Percentiles rank a stretch among this genome's conserved stretches.
Evolutionary conservation across 2,113 vertebrate genomes (phyloP).

Genomic region (Morone chrysops): DNA sequence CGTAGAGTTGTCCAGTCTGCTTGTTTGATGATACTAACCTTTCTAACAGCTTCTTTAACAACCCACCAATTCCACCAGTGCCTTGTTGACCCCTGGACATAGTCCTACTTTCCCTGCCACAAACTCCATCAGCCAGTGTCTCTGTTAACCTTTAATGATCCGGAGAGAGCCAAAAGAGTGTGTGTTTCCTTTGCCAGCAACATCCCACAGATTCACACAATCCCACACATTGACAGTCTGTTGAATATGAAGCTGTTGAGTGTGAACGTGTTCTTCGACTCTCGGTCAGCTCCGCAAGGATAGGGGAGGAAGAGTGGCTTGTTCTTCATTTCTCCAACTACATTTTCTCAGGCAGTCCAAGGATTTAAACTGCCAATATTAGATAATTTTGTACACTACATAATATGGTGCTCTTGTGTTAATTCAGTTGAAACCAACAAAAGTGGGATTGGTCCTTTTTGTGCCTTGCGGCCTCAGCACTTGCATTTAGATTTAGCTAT

Average conservation of each 20-base stretch:
- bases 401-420: neutral
- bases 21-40: constrained; percentile 17
- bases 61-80: neutral
- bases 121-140: neutral
- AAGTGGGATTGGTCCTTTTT: neutral
- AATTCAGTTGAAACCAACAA: neutral
- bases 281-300: neutral
- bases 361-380: neutral
- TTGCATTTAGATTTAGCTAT: neutral
- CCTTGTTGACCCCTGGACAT: constrained; percentile 22
- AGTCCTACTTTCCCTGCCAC: constrained; percentile 4
- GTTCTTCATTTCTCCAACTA: neutral
- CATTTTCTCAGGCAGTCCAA: neutral
- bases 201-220: constrained; percentile 18
- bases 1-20: neutral
- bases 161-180: constrained; percentile 11
- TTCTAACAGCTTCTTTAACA: constrained; percentile 15
- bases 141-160: constrained; percentile 16
- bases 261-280: constrained; percentile 29
- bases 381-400: neutral
- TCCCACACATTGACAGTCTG: constrained; percentile 28
- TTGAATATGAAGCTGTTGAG: constrained; percentile 3
- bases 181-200: constrained; percentile 1
- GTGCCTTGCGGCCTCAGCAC: neutral
- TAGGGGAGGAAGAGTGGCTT: neutral